A percentile compares a stretch with the other conserved stretches of the same genome.
These are phyloP conservation scores for Burhinus oedicnemus DNA, from an alignment of 2,113 vertebrate genomes.

Conservation along the genomic window DNA sequence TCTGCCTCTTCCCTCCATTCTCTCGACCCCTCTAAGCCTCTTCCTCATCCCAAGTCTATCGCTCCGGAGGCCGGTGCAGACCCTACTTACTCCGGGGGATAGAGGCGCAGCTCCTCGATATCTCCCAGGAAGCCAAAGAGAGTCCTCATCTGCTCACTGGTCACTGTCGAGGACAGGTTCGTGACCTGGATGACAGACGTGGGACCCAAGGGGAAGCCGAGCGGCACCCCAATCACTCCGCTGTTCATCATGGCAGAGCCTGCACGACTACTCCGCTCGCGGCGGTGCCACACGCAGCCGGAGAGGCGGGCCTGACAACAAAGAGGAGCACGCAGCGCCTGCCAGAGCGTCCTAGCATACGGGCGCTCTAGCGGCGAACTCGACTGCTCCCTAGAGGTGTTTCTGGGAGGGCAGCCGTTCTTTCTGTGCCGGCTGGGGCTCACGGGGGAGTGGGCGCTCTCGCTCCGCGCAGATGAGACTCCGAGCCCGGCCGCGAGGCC, in stretches of 20 bases:
- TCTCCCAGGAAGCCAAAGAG: conserved; percentile 96
- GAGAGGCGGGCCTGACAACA: background rate
- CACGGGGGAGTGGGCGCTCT: too few species aligned
- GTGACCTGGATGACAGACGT: conserved; percentile 95
- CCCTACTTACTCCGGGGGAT: conserved; percentile 78
- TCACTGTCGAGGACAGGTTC: conserved; percentile 93
- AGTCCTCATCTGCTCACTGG: conserved; percentile 94
- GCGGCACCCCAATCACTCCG: conserved; percentile 71
- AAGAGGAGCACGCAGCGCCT: background rate
- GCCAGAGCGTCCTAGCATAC: background rate
- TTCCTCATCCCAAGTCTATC: background rate
- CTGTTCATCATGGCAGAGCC: conserved; percentile 75
- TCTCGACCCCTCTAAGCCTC: background rate
- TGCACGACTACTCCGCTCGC: background rate
- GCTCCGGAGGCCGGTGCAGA: background rate
- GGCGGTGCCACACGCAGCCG: background rate
- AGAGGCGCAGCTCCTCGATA: conserved; percentile 95
- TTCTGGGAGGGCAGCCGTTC: background rate
- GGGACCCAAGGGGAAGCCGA: conserved; percentile 77
- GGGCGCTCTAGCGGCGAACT: background rate
- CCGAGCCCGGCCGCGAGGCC: background rate
- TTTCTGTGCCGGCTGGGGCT: background rate
- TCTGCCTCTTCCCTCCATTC: background rate
- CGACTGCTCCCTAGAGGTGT: background rate
- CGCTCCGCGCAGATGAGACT: background rate